A percentile compares a stretch with the other conserved stretches of the same genome.
Evolutionary conservation across 2,888 invertebrate species (phyloP).

Genomic region (Galeopsomyia nigrocyanea): DNA sequence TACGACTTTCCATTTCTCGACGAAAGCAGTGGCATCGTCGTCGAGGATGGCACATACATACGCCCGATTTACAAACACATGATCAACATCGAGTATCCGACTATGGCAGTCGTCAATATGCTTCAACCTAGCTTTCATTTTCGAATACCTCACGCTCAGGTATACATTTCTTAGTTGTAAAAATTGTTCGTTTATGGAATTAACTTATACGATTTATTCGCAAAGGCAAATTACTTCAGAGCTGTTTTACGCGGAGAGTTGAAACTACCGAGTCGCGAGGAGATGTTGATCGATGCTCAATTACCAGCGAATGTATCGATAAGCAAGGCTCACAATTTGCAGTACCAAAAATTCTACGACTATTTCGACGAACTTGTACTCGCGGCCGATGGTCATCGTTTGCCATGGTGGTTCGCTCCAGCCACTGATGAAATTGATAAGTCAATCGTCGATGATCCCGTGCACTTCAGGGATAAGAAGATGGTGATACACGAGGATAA

Average conservation of each 20-base stretch:
- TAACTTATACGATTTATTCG: slow-evolving; percentile 35
- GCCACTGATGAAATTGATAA: no score
- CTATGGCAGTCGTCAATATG: slow-evolving; percentile 84
- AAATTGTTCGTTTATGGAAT: background rate
- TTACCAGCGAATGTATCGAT: slow-evolving; percentile 52
- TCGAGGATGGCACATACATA: no score
- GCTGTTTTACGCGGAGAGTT: slow-evolving; percentile 73
- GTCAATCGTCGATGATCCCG: no score
- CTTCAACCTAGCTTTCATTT: slow-evolving; percentile 69
- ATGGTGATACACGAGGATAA: no score
- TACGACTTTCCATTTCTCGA: slow-evolving; percentile 80
- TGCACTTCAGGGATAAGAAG: no score
- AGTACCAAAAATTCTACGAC: slow-evolving; percentile 68
- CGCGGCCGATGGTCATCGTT: slow-evolving; percentile 4
- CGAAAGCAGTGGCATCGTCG: slow-evolving; percentile 73
- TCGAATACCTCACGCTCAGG: no score
- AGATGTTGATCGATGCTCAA: slow-evolving; percentile 75
- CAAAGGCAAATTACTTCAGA: slow-evolving; percentile 77
- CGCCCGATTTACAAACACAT: no score
- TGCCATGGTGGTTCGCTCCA: no score
- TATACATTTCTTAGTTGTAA: no score
- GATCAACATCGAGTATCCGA: no score
- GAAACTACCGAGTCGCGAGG: slow-evolving; percentile 74
- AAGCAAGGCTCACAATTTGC: slow-evolving; percentile 68
- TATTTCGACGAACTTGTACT: slow-evolving; percentile 61